A percentile compares a stretch with the other conserved stretches of the same genome.
Evolutionary conservation across 1,140 invertebrate species (phyloP).

Genomic region (Heliconius hewitsoni): DNA sequence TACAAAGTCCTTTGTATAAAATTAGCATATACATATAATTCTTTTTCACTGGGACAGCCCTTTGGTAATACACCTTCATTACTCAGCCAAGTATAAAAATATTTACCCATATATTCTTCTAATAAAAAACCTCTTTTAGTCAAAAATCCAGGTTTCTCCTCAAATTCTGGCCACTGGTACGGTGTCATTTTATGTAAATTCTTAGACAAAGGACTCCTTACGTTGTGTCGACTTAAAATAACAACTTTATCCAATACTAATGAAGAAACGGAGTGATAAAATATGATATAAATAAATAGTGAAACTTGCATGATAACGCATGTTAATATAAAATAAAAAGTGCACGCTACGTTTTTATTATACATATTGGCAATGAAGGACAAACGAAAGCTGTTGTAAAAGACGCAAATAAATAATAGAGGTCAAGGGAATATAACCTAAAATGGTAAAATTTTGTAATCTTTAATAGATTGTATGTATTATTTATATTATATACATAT

Average conservation of each 20-base stretch:
- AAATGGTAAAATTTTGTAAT: conserved; percentile 6
- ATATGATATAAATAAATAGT: conserved; percentile 24
- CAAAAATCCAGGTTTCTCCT: conserved; percentile 59
- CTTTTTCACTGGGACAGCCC: conserved; percentile 52
- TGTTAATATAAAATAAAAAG: conserved; percentile 27
- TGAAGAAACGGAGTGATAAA: conserved; percentile 5
- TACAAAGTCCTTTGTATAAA: conserved; percentile 57
- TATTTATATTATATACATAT: background rate
- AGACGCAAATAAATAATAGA: conserved; percentile 26
- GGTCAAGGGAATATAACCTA: conserved; percentile 38
- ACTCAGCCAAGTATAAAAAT: conserved; percentile 55
- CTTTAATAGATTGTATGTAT: background rate
- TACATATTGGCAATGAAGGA: conserved; percentile 22
- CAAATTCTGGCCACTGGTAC: conserved; percentile 62
- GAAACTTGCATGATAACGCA: conserved; percentile 26
- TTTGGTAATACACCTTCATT: conserved; percentile 45
- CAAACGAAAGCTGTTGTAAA: conserved; percentile 25
- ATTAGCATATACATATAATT: conserved; percentile 63
- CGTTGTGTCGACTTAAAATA: conserved; percentile 65
- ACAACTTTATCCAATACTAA: conserved; percentile 59
- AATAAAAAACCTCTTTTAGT: conserved; percentile 64
- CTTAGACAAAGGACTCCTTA: conserved; percentile 64
- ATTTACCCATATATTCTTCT: conserved; percentile 67
- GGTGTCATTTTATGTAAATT: conserved; percentile 54
- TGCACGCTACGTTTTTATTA: conserved; percentile 14